Conservation (phyloP, 2,888 invertebrate genomes). For the Agonopterix subpropinquella region DNA sequence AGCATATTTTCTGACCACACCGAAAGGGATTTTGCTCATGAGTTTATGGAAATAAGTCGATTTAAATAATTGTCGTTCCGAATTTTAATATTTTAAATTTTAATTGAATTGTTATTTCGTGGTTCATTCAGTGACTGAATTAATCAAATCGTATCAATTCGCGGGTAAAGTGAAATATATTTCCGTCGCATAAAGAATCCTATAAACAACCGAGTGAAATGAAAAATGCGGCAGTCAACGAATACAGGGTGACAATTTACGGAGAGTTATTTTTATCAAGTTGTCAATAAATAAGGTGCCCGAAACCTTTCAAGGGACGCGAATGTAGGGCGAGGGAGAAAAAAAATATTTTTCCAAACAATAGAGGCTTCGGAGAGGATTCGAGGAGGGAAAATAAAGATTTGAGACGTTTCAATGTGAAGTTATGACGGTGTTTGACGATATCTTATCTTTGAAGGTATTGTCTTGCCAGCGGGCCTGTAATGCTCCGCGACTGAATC, state of each 20-base stretch:
- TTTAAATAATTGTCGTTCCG: too few relatives aligned
- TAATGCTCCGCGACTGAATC: too few relatives aligned
- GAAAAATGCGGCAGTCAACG: neutral
- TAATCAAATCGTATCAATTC: too few relatives aligned
- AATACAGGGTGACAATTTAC: conserved; percentile 10
- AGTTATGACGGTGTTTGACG: conserved; percentile 14
- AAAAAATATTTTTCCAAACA: conserved; percentile 25
- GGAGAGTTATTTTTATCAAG: conserved; percentile 29
- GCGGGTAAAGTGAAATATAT: too few relatives aligned
- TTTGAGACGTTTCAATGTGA: conserved; percentile 6
- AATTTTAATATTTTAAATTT: too few relatives aligned
- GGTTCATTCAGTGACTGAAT: too few relatives aligned
- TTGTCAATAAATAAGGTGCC: conserved; percentile 28
- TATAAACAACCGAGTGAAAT: neutral
- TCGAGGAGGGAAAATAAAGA: conserved; percentile 8
- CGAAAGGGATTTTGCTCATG: too few relatives aligned
- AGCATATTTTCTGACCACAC: too few relatives aligned
- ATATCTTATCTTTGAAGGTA: neutral
- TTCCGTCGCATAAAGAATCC: too few relatives aligned
- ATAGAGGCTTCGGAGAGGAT: conserved; percentile 13
- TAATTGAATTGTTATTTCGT: too few relatives aligned
- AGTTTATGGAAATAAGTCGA: too few relatives aligned
- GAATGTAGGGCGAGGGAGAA: conserved; percentile 10
- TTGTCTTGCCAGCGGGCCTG: neutral
- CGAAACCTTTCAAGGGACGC: conserved; percentile 21